Evolutionary conservation across 2,797 vertebrate genomes (phyloP).

Genomic region (Synanceia verrucosa): DNA sequence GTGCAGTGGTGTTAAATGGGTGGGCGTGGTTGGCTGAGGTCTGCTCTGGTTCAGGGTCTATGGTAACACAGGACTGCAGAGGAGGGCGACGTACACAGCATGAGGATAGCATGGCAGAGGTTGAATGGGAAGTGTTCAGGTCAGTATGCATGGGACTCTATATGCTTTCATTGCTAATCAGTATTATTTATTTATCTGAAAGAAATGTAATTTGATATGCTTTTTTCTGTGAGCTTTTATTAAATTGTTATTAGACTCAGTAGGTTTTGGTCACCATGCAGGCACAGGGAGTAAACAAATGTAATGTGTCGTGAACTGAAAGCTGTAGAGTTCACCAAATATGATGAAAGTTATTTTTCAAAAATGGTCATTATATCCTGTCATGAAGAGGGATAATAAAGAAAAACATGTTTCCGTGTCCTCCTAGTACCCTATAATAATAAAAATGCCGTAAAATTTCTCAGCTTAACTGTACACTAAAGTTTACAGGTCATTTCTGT

Average conservation of each 20-base stretch:
- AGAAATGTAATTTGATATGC: neutral
- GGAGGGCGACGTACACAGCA: constrained; percentile 25
- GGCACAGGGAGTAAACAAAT: too few relatives aligned
- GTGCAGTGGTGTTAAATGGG: constrained; percentile 41
- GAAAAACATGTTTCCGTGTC: too few relatives aligned
- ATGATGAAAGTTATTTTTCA: too few relatives aligned
- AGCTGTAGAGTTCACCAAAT: too few relatives aligned
- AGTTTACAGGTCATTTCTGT: too few relatives aligned
- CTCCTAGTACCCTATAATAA: too few relatives aligned
- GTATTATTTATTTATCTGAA: neutral
- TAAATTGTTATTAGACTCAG: neutral
- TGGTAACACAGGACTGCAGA: constrained; percentile 58
- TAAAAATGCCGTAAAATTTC: too few relatives aligned
- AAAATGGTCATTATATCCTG: too few relatives aligned
- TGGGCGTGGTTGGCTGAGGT: constrained; percentile 47
- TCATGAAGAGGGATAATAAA: too few relatives aligned
- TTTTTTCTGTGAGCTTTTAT: neutral
- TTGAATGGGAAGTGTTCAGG: constrained; percentile 20
- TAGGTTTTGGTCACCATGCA: too few relatives aligned
- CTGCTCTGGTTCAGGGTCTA: constrained; percentile 40
- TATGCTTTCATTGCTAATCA: neutral
- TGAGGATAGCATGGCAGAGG: constrained; percentile 15
- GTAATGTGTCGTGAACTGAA: too few relatives aligned
- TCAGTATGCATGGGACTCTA: neutral
- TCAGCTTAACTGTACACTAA: too few relatives aligned